These are phyloP conservation scores for Cottoperca gobio DNA, from an alignment of 2,797 vertebrate species.

Conservation along the genomic window DNA sequence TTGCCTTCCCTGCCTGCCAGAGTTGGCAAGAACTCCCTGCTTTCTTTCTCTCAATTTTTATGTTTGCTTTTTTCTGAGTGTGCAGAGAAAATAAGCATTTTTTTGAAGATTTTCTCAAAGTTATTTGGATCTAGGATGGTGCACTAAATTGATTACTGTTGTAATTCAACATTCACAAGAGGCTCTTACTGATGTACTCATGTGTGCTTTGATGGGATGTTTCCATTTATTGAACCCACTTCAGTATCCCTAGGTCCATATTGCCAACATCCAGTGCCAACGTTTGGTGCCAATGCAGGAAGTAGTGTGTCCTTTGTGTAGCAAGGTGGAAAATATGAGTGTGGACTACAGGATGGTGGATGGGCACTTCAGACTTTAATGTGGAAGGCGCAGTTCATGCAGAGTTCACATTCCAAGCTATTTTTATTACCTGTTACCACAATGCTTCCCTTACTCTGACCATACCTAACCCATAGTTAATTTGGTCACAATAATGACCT, in stretches of 20 bases:
- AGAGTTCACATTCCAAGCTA: background rate
- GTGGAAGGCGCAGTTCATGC: background rate
- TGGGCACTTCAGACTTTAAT: background rate
- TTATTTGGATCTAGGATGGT: slow-evolving; percentile 1
- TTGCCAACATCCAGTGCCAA: background rate
- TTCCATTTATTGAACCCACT: background rate
- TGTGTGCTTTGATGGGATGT: slow-evolving; percentile 4
- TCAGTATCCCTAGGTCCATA: background rate
- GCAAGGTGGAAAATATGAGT: background rate
- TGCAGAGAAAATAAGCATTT: slow-evolving; percentile 20
- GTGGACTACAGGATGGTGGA: background rate
- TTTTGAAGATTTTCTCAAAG: slow-evolving; percentile 22
- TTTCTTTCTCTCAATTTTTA: slow-evolving; percentile 43
- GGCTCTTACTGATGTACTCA: background rate
- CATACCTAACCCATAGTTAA: background rate
- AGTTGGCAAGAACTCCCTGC: slow-evolving; percentile 65
- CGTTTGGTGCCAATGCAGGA: background rate
- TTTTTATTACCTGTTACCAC: background rate
- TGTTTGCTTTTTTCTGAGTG: slow-evolving; percentile 33
- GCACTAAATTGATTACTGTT: background rate
- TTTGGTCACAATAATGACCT: too few relatives aligned
- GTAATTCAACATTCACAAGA: background rate
- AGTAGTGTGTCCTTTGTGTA: background rate
- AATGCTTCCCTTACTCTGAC: background rate
- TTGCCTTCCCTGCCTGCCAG: slow-evolving; percentile 75